phyloP scores from a whole-genome alignment of 2,888 invertebrate species.

The Pyrocoelia pectoralis region DNA sequence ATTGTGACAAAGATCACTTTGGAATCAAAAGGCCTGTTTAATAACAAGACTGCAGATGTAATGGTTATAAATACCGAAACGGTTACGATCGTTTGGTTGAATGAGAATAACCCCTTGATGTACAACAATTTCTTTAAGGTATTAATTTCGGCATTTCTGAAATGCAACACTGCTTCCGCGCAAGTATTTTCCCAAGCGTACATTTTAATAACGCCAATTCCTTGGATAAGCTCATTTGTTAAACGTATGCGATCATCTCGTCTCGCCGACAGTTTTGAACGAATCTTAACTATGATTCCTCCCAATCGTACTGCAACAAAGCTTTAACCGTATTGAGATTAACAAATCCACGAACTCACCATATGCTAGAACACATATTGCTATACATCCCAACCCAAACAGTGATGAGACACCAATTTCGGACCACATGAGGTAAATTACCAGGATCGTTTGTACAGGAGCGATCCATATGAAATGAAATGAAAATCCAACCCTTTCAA shows the following conservation, averaged over 20 bases:
- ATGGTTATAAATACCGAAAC: background rate
- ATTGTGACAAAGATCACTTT: background rate
- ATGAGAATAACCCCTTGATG: background rate
- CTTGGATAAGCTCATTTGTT: conserved; percentile 1
- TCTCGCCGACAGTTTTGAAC: background rate
- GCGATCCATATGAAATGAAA: background rate
- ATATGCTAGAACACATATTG: background rate
- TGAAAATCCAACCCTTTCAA: background rate
- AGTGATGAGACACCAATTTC: background rate
- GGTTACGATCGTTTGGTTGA: background rate
- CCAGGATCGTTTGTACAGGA: background rate
- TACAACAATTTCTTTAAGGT: background rate
- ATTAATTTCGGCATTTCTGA: background rate
- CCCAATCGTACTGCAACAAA: background rate
- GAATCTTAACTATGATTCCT: background rate
- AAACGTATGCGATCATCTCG: background rate
- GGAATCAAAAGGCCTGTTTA: background rate
- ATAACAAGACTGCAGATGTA: background rate
- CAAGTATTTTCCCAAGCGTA: background rate
- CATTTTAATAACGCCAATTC: background rate
- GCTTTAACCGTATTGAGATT: no score
- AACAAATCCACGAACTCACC: background rate
- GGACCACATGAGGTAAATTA: background rate
- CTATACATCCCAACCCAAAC: background rate
- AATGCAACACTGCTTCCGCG: background rate